These are phyloP conservation scores for Megatriorchis doriae DNA, from an alignment of 2,113 vertebrate genomes.

Conservation along the genomic window DNA sequence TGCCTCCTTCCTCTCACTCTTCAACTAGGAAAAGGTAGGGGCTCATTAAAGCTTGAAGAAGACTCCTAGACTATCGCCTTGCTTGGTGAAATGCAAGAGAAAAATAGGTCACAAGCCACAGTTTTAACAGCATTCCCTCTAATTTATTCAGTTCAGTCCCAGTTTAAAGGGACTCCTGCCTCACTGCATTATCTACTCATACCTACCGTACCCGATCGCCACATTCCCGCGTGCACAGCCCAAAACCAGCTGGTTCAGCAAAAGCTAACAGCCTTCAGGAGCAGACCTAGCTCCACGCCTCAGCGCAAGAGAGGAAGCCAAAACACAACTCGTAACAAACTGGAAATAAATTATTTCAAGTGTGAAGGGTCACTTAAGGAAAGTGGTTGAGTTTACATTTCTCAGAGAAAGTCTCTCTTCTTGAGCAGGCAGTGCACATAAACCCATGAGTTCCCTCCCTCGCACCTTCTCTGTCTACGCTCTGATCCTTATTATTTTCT, in stretches of 20 bases:
- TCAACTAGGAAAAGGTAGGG: slow-evolving; percentile 5
- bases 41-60: slow-evolving; percentile 53
- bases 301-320: not conserved
- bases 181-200: not conserved
- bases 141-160: slow-evolving; percentile 24
- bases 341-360: not conserved
- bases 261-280: not conserved
- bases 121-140: slow-evolving; percentile 28
- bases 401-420: not conserved
- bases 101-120: slow-evolving; percentile 34
- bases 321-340: not conserved
- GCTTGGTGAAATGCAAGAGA: not conserved
- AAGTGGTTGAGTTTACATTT: not conserved
- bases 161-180: not conserved
- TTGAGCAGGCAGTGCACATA: not conserved
- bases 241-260: not conserved
- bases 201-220: not conserved
- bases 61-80: not conserved
- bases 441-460: not conserved
- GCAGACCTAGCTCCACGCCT: not conserved
- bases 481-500: not conserved
- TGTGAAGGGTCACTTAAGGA: not conserved
- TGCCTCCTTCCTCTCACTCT: not conserved
- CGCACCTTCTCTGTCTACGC: not conserved
- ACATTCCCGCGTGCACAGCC: not conserved